Conservation (phyloP, 2,888 invertebrate genomes). For the Sussaba pulchella region DNA sequence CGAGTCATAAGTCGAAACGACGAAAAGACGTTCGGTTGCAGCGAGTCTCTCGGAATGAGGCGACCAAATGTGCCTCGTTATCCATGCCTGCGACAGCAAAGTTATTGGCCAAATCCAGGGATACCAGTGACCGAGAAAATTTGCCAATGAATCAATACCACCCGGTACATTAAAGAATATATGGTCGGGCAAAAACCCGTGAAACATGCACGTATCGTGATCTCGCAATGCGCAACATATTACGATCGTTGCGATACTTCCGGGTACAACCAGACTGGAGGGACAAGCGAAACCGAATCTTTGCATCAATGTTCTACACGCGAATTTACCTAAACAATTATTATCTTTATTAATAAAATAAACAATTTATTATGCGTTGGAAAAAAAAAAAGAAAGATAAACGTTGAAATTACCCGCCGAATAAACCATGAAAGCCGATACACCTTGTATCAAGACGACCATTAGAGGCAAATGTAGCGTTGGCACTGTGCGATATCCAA, state of each 20-base stretch:
- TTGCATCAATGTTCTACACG: constrained; percentile 96
- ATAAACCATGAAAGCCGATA: constrained; percentile 89
- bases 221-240: constrained; percentile 88
- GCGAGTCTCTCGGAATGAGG: constrained; percentile 94
- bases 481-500: constrained; percentile 51
- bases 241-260: constrained; percentile 89
- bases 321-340: constrained; percentile 88
- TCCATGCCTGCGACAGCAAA: constrained; percentile 94
- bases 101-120: constrained; percentile 93
- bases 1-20: constrained; percentile 93
- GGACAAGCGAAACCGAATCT: constrained; percentile 95
- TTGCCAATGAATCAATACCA: constrained; percentile 83
- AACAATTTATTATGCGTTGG: background rate
- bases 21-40: constrained; percentile 93
- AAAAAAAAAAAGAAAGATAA: background rate
- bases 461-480: constrained; percentile 84
- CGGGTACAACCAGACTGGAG: constrained; percentile 91
- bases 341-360: too few relatives aligned
- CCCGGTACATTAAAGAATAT: constrained; percentile 85
- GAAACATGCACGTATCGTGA: constrained; percentile 89
- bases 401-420: constrained; percentile 83
- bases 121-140: constrained; percentile 87
- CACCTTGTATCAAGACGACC: constrained; percentile 88
- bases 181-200: constrained; percentile 85
- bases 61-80: constrained; percentile 94